Base-by-base conservation (phyloP, 2,113 vertebrate species). In the Progne subis region DNA sequence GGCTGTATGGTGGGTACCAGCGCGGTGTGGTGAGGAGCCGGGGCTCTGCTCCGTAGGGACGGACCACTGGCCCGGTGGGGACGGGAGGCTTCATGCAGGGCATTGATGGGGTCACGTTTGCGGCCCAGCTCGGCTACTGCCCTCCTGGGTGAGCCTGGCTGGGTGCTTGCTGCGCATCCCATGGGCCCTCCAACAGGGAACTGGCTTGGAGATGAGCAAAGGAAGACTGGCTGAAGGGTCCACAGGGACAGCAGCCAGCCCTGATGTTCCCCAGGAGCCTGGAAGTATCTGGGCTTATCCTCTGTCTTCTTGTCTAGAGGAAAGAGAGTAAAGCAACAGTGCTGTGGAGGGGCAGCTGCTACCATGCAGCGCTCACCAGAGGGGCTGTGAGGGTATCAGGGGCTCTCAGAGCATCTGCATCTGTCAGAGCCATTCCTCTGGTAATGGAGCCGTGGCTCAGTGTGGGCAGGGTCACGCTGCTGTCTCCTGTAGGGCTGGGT, bases 391-490 rank as follows among this genome's bases (percentile, higher is more conserved):
- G 55, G 8, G 15, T 0, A 0, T 4, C 2, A 3, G 52, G 34
- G 28, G 3, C 31, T 6, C 52, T 18, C 46, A 46, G 9, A 14
- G 23, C 13, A 3, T 5, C 44, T 12, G 1, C 3, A 5, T 11
- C 44, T 5, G 0, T 17, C 3, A 64, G 49, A 26, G 10, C 14
- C 1, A 0, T 18, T 17, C n/a, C 61, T 16, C 37, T 13, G 11
- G 1, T 2, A 3, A 6, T 2, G 1, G 28, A 4, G 41, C n/a
- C 0, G 0, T 2, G 61, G 28, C 46, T 26, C 4, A 2, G 4
- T 0, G 13, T 10, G 37, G 37, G 47, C 5, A 24, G 46, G 64
- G 34, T 50, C n/a, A 4, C 0, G 1, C 7, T 0, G 3, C 10
- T 29, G 16, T 5, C 60, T 14, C 44, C 76, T 8, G 21, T 0